A percentile compares a stretch with the other conserved stretches of the same genome.
These are phyloP conservation scores for Eidolon dupreanum DNA, from an alignment of 2,797 vertebrate genomes.

Conservation along the genomic window DNA sequence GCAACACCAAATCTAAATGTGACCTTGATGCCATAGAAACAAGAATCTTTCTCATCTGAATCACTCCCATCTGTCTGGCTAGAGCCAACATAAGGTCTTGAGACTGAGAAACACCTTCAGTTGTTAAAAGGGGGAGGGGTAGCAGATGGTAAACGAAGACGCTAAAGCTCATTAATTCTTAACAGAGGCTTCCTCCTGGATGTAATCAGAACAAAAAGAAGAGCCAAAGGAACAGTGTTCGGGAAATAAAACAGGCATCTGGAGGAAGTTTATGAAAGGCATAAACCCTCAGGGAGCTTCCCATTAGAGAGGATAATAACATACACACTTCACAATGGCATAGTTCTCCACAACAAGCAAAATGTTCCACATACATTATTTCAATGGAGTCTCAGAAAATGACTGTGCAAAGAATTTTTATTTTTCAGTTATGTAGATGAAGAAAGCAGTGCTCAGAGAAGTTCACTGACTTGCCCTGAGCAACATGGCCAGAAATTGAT, in stretches of 20 bases:
- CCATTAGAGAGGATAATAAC: constrained; percentile 52
- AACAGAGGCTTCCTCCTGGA: constrained; percentile 76
- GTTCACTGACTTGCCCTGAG: background rate
- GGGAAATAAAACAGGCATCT: constrained; percentile 69
- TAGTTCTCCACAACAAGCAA: background rate
- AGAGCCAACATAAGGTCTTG: constrained; percentile 62
- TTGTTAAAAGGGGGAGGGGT: constrained; percentile 54
- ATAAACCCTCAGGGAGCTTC: constrained; percentile 77
- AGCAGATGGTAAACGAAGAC: constrained; percentile 79
- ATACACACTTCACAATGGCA: constrained; percentile 2
- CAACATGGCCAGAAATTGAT: background rate
- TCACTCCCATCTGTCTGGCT: constrained; percentile 72
- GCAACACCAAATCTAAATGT: constrained; percentile 46
- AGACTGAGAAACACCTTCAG: constrained; percentile 74
- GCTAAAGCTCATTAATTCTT: constrained; percentile 79
- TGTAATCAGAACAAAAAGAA: constrained; percentile 75
- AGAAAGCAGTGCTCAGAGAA: background rate
- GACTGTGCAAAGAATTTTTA: background rate
- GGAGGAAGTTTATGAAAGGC: constrained; percentile 67
- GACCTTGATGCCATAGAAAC: constrained; percentile 65
- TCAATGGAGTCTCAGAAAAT: background rate
- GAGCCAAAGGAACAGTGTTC: constrained; percentile 62
- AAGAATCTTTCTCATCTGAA: constrained; percentile 55
- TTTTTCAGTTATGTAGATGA: background rate
- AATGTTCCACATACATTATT: background rate